phyloP scores from a whole-genome alignment of 2,797 vertebrate genomes.

The Tachyglossus aculeatus region DNA sequence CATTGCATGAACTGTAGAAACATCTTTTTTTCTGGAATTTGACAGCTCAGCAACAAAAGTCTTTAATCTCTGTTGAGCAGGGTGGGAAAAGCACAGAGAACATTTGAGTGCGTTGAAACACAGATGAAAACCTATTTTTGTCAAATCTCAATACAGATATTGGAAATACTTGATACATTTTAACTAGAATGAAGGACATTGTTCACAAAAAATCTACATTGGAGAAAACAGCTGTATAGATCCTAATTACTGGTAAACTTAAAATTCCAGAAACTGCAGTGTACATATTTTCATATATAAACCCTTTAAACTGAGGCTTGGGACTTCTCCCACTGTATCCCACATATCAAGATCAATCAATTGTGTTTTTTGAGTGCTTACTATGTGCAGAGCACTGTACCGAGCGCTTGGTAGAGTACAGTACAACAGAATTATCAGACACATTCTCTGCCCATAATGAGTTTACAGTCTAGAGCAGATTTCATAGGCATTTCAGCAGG shows the following conservation, averaged over 20 bases:
- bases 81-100: neutral
- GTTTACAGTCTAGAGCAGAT: neutral
- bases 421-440: too few relatives aligned
- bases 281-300: neutral
- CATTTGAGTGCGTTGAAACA: neutral
- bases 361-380: too few relatives aligned
- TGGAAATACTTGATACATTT: conserved; percentile 3
- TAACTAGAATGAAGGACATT: neutral
- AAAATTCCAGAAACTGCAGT: conserved; percentile 1
- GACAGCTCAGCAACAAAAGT: neutral
- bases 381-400: too few relatives aligned
- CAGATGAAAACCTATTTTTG: neutral
- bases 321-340: neutral
- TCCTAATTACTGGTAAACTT: neutral
- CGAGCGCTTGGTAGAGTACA: too few relatives aligned
- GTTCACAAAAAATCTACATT: conserved; percentile 3
- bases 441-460: too few relatives aligned
- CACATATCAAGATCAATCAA: neutral
- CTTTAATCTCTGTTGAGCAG: neutral
- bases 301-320: neutral
- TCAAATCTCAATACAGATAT: neutral
- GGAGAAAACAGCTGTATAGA: neutral
- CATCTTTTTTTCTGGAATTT: neutral
- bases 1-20: neutral
- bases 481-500: neutral